Percentiles rank a stretch among this genome's conserved stretches.
These are phyloP conservation scores for Xestia ashworthii DNA, from an alignment of 2,888 invertebrate species.

Conservation along the genomic window DNA sequence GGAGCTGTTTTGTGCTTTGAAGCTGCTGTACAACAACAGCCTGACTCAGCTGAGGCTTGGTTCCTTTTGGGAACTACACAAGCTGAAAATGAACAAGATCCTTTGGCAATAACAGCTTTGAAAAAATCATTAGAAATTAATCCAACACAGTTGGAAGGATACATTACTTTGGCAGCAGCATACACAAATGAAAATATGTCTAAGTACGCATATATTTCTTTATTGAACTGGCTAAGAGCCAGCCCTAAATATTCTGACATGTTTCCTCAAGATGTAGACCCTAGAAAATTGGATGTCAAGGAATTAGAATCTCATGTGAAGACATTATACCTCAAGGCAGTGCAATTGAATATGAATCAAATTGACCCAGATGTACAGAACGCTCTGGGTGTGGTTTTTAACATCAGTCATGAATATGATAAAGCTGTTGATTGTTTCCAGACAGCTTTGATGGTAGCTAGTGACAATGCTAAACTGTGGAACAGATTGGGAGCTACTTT, in stretches of 20 bases:
- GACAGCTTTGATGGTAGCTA: conserved; percentile 95
- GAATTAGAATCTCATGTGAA: conserved; percentile 92
- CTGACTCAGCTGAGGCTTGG: conserved; percentile 96
- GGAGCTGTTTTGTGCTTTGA: conserved; percentile 99
- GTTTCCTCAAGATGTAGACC: conserved; percentile 89
- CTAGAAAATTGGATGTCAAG: conserved; percentile 84
- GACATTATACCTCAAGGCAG: conserved; percentile 94
- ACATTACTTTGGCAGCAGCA: conserved; percentile 97
- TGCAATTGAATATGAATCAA: conserved; percentile 93
- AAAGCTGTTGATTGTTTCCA: conserved; percentile 99
- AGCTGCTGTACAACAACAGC: conserved; percentile 96
- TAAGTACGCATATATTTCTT: conserved; percentile 95
- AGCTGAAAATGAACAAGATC: conserved; percentile 99
- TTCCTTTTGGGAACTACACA: conserved; percentile 97
- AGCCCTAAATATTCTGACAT: conserved; percentile 96
- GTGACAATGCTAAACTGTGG: conserved; percentile 97
- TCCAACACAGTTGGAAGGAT: conserved; percentile 94
- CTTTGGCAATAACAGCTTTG: conserved; percentile 97
- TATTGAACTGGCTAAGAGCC: conserved; percentile 94
- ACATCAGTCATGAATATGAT: conserved; percentile 97
- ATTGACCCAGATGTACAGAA: conserved; percentile 98
- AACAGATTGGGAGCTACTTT: conserved; percentile 99
- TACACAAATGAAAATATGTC: conserved; percentile 99
- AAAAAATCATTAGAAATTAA: conserved; percentile 95
- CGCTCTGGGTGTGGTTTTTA: conserved; percentile 98